phyloP scores from a whole-genome alignment of 2,888 invertebrate species.

The Drosophila infuscata region DNA sequence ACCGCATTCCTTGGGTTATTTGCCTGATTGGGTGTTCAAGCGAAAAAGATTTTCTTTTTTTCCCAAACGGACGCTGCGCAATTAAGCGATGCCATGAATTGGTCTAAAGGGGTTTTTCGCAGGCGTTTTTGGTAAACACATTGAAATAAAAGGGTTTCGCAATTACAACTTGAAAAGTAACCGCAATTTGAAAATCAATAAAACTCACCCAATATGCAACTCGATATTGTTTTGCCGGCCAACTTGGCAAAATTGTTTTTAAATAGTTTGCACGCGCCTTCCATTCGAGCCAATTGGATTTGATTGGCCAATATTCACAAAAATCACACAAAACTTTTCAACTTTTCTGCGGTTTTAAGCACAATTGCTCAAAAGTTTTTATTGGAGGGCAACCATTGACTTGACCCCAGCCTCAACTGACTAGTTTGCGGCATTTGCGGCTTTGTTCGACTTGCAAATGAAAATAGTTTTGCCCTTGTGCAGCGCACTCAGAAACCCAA shows the following conservation, averaged over 20 bases:
- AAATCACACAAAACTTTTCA: conserved; percentile 67
- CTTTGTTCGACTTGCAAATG: conserved; percentile 71
- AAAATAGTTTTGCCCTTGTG: conserved; percentile 68
- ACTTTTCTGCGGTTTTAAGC: conserved; percentile 72
- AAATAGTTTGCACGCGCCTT: conserved; percentile 66
- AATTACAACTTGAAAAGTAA: conserved; percentile 50
- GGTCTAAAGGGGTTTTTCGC: conserved; percentile 27
- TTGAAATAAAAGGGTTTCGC: conserved; percentile 33
- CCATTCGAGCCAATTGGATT: conserved; percentile 64
- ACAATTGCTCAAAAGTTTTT: conserved; percentile 61
- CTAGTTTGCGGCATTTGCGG: conserved; percentile 71
- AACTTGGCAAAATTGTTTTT: conserved; percentile 63
- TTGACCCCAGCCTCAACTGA: conserved; percentile 26
- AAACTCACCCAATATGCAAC: conserved; percentile 39
- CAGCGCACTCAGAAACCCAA: conserved; percentile 17
- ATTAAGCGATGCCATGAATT: conserved; percentile 48
- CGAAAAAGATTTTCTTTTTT: conserved; percentile 22
- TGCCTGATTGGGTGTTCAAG: conserved; percentile 63
- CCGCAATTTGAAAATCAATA: conserved; percentile 31
- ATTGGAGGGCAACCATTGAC: conserved; percentile 36
- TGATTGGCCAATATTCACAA: conserved; percentile 78
- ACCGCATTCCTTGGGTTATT: conserved; percentile 33
- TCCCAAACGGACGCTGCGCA: conserved; percentile 36
- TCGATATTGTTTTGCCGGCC: background rate
- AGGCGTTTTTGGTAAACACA: conserved; percentile 44